phyloP scores from a whole-genome alignment of 2,797 vertebrate species.

The Nyctibius grandis region DNA sequence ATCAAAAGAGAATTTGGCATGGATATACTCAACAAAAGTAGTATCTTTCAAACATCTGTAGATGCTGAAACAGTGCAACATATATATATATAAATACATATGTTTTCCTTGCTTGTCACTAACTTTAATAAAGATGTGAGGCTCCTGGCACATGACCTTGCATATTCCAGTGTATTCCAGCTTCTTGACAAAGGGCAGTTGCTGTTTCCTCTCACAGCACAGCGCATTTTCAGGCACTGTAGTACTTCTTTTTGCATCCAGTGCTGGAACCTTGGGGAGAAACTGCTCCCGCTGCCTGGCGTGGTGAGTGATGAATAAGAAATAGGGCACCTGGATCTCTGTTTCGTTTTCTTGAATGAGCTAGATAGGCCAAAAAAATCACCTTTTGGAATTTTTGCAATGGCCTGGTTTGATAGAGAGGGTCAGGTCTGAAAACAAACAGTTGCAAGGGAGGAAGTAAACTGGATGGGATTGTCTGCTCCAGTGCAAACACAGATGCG shows the following conservation, averaged over 20 bases:
- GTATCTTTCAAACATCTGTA: neutral
- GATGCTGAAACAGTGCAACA: neutral
- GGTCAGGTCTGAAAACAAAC: neutral
- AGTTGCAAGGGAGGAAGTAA: neutral
- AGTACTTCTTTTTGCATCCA: neutral
- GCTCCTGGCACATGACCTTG: neutral
- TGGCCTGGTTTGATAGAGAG: neutral
- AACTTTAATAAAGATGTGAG: neutral
- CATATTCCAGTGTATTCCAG: neutral
- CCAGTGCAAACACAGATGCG: neutral
- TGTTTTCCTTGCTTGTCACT: neutral
- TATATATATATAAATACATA: rapidly evolving
- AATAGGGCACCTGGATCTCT: neutral
- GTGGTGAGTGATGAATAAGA: neutral
- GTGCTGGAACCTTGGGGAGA: neutral
- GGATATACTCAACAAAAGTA: neutral
- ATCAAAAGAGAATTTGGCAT: neutral
- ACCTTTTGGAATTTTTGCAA: neutral
- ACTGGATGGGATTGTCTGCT: neutral
- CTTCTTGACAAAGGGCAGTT: neutral
- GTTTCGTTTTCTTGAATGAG: neutral
- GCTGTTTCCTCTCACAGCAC: neutral
- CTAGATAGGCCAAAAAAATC: neutral
- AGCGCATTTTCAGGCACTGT: neutral
- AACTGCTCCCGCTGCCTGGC: neutral